These are phyloP conservation scores for Sebastes nivosus DNA, from an alignment of 2,797 vertebrate genomes.

Conservation along the genomic window DNA sequence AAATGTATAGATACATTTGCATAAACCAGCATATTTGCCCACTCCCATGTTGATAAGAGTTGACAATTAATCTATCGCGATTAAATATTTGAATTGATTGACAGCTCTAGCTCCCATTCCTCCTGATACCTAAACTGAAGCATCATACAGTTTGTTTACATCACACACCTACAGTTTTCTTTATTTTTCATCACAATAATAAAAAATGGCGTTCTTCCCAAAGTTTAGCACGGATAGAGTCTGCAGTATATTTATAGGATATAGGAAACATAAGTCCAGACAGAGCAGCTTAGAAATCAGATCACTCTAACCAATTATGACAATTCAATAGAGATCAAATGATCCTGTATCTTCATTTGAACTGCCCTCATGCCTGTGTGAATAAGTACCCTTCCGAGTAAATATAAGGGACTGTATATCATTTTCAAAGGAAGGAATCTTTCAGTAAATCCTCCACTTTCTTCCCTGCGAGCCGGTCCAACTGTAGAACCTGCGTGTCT, in stretches of 20 bases:
- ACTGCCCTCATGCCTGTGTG: slow-evolving; percentile 41
- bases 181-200: too few relatives aligned
- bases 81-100: too few relatives aligned
- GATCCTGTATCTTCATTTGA: slow-evolving; percentile 54
- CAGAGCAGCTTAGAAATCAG: slow-evolving; percentile 29
- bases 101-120: not conserved
- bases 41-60: too few relatives aligned
- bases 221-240: not conserved
- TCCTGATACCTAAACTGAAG: not conserved
- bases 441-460: slow-evolving; percentile 47
- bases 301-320: slow-evolving; percentile 50
- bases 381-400: slow-evolving; percentile 56
- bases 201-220: not conserved
- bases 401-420: slow-evolving; percentile 42
- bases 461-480: slow-evolving; percentile 38
- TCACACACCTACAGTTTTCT: not conserved
- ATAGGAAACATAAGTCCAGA: slow-evolving; percentile 24
- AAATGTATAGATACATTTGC: too few relatives aligned
- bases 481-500: slow-evolving; percentile 49
- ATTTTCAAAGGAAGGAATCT: slow-evolving; percentile 46
- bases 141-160: not conserved
- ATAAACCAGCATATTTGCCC: too few relatives aligned
- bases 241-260: not conserved
- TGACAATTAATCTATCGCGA: too few relatives aligned
- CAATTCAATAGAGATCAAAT: slow-evolving; percentile 52